Evolutionary conservation across 2,113 vertebrate species (phyloP).

Genomic region (Eonycteris spelaea): DNA sequence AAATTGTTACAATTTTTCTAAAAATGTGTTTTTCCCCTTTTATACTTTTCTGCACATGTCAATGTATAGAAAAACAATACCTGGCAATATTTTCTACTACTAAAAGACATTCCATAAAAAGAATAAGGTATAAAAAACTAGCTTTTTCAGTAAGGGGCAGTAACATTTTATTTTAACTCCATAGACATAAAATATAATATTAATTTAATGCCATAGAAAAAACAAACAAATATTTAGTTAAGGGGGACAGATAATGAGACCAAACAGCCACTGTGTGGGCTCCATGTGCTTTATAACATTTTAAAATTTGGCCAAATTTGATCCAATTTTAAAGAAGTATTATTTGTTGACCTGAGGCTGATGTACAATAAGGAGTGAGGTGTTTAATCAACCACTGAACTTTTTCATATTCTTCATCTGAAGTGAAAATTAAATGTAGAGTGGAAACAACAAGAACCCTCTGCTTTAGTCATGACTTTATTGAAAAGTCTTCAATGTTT

Average conservation of each 20-base stretch:
- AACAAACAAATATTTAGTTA: not conserved
- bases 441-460: not conserved
- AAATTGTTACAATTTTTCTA: not conserved
- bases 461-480: not conserved
- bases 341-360: not conserved
- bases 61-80: not conserved
- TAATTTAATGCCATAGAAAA: not conserved
- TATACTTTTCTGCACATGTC: not conserved
- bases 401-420: not conserved
- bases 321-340: not conserved
- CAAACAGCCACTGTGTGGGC: rapidly evolving
- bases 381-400: not conserved
- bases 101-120: not conserved
- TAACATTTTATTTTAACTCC: not conserved
- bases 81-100: not conserved
- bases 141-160: not conserved
- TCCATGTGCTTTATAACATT: not conserved
- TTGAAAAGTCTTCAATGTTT: not conserved
- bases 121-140: not conserved
- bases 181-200: not conserved
- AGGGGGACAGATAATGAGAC: not conserved
- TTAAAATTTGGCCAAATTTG: not conserved
- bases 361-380: not conserved
- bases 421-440: not conserved
- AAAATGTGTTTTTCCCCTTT: not conserved